Evolutionary conservation across 2,113 vertebrate genomes (phyloP), one percentile per base, ranked within the genome.

Genomic region (Vombatus ursinus): DNA sequence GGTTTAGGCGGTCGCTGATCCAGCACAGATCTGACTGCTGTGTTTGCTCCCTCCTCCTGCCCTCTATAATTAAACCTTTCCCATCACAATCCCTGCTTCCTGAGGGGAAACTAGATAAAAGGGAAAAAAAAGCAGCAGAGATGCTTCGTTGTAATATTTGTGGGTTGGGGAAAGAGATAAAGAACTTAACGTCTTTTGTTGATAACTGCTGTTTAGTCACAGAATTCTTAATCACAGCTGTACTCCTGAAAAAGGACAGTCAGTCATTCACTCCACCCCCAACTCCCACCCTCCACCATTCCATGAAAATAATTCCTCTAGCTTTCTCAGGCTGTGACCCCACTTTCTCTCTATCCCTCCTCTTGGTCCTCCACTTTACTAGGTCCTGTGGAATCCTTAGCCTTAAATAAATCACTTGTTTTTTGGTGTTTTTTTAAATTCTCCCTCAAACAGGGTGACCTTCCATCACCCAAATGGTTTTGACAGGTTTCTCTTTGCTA

Each of bases 1-100:
- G 91, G 49, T 51, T 23, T 92, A 91, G 37, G 84, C 90, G 91
- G 95, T 93, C 91, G 93, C 96, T 94, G 57, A 91, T 50, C 91
- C 50, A 61, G 96, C 89, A 93, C 47, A 93, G 94, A 54, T 96
- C 51, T 96, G 92, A 92, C 28, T 26, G 91, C 96, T 95, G 90
- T 16, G 93, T 95, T 89, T 5, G 91, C 91, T 44, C 89, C 51
- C 96, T 96, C 57, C 84, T 96, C 94, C 96, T 89, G 93, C 94
- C 95, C 12, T 0, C 68, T 95, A 23, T 96, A 96, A 97, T 97
- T 97, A 97, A 96, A 95, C 91, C 92, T 84, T 96, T 97, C 95
- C 90, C 96, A 91, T 14, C 93, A 93, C 52, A 97, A 96, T 90
- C 94, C 95, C 95, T 96, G 94, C 95, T 97, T 97, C 97, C 97